Evolutionary conservation across 2,888 invertebrate species (phyloP), one percentile per base, ranked within the genome.

Genomic region (Drosophila gaucha): DNA sequence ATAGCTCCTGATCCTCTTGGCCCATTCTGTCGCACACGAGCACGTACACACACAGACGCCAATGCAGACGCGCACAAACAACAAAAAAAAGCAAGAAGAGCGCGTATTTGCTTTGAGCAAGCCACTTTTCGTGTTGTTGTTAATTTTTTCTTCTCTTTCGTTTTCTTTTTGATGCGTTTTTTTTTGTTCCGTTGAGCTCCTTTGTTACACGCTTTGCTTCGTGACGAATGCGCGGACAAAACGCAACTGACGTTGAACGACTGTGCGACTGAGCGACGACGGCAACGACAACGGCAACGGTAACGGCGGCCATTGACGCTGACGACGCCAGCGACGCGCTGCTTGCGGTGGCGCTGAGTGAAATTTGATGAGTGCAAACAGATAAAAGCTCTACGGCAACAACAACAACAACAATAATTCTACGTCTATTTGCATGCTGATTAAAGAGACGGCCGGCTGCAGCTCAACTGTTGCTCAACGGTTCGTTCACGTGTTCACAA

Each of bases 1-100:
- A 63, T 52, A 89, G 70, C 73, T 90, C 90, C 73, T 90, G 90
- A 88, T 90, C 90, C 82, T 90, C 90, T 77, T 90, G 90, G 66
- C 90, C 90, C 90, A 90, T 90, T 47, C 65, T 47, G 39, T 41
- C 30, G 9, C 12, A 47, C 24, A 24, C 31, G 6, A 8, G n/a
- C 24, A 22, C 56, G 20, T 51, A 10, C 41, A 41, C 46, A 30
- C 39, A 24, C n/a, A n/a, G n/a, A n/a, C n/a, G n/a, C n/a, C n/a
- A n/a, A n/a, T n/a, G n/a, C n/a, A n/a, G n/a, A n/a, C 28, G 10
- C 22, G 35, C 20, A n/a, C 16, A 38, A 8, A 26, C 38, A 30
- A 16, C 18, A 31, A 18, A 46, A 38, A 12, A 8, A 16, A 31
- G 14, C n/a, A n/a, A 30, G n/a, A 18, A 30, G 24, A 14, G n/a